Evolutionary conservation across 1,140 invertebrate genomes (phyloP).

Genomic region (Thereuonema tuberculata): DNA sequence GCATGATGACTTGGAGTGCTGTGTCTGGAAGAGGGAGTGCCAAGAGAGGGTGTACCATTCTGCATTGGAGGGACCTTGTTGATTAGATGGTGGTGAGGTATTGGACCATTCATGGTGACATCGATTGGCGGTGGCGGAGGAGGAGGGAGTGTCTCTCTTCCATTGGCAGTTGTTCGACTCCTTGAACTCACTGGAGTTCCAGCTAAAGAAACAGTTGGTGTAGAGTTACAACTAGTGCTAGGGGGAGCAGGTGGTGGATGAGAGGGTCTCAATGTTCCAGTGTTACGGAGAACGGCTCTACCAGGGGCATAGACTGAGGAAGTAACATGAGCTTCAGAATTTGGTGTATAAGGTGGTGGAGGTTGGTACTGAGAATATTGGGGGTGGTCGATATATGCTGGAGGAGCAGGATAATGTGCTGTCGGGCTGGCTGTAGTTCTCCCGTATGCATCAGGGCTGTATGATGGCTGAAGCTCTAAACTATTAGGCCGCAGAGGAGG

Average conservation of each 20-base stretch:
- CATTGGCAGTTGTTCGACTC: conserved; percentile 17
- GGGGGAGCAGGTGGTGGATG: conserved; percentile 76
- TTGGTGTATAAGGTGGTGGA: conserved; percentile 16
- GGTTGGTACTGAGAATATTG: conserved; percentile 19
- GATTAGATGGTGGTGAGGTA: conserved; percentile 11
- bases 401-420: conserved; percentile 23
- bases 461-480: conserved; percentile 47
- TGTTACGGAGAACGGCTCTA: neutral
- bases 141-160: conserved; percentile 63
- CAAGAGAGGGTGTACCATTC: conserved; percentile 14
- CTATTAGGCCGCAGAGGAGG: conserved; percentile 58
- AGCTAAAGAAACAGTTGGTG: neutral
- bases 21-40: conserved; percentile 11
- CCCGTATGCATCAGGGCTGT: conserved; percentile 13
- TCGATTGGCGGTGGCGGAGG: conserved; percentile 63
- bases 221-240: conserved; percentile 11
- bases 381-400: conserved; percentile 20
- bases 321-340: conserved; percentile 1
- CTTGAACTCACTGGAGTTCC: neutral
- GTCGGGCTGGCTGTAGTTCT: conserved; percentile 19
- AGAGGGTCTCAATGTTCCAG: conserved; percentile 42
- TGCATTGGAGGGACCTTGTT: conserved; percentile 11
- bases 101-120: conserved; percentile 15
- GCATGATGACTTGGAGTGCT: conserved; percentile 17
- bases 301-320: neutral